Evolutionary conservation across 2,113 vertebrate genomes (phyloP), one percentile per base, ranked within the genome.

Genomic region (Amblyopsis rosae): DNA sequence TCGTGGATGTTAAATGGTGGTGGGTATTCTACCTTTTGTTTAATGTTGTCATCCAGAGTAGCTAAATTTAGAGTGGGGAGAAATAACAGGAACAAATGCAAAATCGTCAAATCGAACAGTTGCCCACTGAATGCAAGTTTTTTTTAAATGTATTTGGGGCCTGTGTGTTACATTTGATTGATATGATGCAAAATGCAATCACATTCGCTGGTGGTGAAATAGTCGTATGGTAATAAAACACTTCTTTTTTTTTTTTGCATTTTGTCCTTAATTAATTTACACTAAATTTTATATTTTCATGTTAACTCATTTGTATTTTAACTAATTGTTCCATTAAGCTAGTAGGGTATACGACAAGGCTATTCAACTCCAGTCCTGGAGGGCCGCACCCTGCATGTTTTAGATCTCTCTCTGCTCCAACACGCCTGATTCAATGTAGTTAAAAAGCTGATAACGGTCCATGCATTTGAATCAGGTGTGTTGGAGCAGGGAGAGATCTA

Each of bases 171-270:
- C 54, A 15, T 65, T 67, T 72, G 48, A 48, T 65, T 77, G 69
- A 81, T 77, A 82, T 76, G 81, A 87, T 90, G 85, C 81, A 76
- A 76, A 26, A 26, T 26, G 26, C 26, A 26, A 26, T 83, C 59
- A 4, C 4, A 80, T 82, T 79, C 72, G 51, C 62, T 60, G 57
- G 71, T 76, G 69, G 65, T 86, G 82, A 79, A 75, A 75, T 67
- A 77, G 71, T 81, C 82, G 82, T 87, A 81, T 66, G 53, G 67
- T 69, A 78, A 86, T 84, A 88, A 87, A 81, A 77, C 59, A 81
- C 82, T n/a, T n/a, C n/a, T n/a, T n/a, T n/a, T n/a, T n/a, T 88
- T 93, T 93, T 79, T 91, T 90, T 89, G 88, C 88, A 87, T 50
- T 76, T 73, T 68, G 3, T 41, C 1, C 35, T 32, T 26, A 35